Evolutionary conservation across 1,140 invertebrate genomes (phyloP), one percentile per base, ranked within the genome.

Genomic region (Rhizoglyphus robini): DNA sequence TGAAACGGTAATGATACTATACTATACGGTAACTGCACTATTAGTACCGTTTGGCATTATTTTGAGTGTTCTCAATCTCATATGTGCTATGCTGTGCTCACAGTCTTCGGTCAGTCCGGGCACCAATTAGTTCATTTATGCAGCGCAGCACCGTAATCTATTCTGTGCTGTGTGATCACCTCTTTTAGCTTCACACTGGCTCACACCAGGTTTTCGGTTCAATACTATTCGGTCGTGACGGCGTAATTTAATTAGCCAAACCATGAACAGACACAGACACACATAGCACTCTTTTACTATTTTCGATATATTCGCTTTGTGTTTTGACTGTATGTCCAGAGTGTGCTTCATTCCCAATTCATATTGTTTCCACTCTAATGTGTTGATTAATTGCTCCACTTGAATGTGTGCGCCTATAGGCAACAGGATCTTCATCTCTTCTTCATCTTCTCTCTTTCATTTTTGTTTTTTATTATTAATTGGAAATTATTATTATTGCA

Each of bases 231-330:
- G 20, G 8, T 54, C 51, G 51, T 54, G 51, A 54, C 51, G 5
- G 20, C 8, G 51, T 54, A 54, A 54, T 54, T 54, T 54, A 54
- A 54, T 54, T 54, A 54, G 51, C 51, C 36, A n/a, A 46, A 46
- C 41, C 23, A 23, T 15, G 23, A 46, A 46, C 41, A 46, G 23
- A 23, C 41, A 46, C 15, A 46, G 15, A 20, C 15, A 25, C 23
- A 32, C 51, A 54, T 27, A 54, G 51, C 23, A 8, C 23, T 25
- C 51, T 8, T 54, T 54, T 15, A 25, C 51, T 54, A 54, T 54
- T 54, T 54, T 32, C 51, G 31, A 32, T 41, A 18, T 20, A 25
- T 54, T 23, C 23, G 51, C 51, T 54, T 20, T 20, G 8, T 54
- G 15, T 54, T 5, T 5, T 54, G 8, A 25, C 8, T 41, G 8